Conservation (phyloP, 2,888 invertebrate genomes). For the Netelia virgata region DNA sequence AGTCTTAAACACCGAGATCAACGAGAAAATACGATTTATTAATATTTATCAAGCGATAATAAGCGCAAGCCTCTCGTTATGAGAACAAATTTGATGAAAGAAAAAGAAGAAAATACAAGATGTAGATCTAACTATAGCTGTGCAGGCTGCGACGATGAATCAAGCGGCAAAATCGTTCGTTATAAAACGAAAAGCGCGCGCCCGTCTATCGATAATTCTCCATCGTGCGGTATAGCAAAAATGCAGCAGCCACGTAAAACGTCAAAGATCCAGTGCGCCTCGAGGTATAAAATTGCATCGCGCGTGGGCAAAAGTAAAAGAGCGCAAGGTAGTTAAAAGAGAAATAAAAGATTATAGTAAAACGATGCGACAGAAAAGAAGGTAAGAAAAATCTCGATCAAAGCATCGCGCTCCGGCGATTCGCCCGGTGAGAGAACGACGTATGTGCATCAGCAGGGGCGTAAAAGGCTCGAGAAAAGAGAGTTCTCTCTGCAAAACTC, state of each 20-base stretch:
- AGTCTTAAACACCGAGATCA: conserved; percentile 14
- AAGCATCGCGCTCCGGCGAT: conserved; percentile 42
- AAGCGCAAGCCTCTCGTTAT: conserved; percentile 58
- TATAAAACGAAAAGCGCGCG: conserved; percentile 20
- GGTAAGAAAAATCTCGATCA: conserved; percentile 60
- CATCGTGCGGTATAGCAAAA: conserved; percentile 4
- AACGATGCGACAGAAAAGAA: conserved; percentile 58
- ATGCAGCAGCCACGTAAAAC: conserved; percentile 49
- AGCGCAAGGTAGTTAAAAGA: conserved; percentile 51
- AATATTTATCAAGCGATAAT: conserved; percentile 42
- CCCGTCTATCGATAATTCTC: neutral
- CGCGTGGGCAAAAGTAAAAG: conserved; percentile 32
- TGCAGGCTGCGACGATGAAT: neutral
- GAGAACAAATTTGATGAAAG: conserved; percentile 17
- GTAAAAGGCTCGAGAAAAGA: conserved; percentile 62
- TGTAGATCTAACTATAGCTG: neutral
- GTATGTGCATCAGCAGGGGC: conserved; percentile 46
- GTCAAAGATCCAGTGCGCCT: conserved; percentile 50
- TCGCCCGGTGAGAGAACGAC: neutral
- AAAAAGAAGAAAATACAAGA: conserved; percentile 18
- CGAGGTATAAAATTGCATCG: conserved; percentile 59
- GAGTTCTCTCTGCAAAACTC: conserved; percentile 33
- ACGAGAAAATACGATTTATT: conserved; percentile 1
- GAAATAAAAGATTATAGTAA: conserved; percentile 54
- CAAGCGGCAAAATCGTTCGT: conserved; percentile 44